phyloP scores from a whole-genome alignment of 2,888 invertebrate species.

The Conomelus anceps region DNA sequence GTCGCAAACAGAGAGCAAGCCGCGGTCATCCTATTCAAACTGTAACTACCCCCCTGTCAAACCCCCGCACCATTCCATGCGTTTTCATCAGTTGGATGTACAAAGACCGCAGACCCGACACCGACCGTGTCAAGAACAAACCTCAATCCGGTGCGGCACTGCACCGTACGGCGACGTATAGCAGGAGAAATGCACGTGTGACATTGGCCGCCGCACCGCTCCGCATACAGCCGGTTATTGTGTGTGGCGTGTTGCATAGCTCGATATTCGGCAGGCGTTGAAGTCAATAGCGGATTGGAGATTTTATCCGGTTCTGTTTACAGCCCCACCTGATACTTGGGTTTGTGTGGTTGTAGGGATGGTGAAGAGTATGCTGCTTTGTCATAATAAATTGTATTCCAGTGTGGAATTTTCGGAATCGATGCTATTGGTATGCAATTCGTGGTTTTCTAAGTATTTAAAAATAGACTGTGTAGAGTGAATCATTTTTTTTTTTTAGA shows the following conservation, averaged over 20 bases:
- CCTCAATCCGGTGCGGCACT: neutral
- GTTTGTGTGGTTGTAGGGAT: neutral
- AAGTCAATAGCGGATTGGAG: neutral
- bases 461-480: neutral
- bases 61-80: neutral
- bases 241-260: neutral
- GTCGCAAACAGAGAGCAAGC: neutral
- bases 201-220: neutral
- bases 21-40: neutral
- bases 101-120: neutral
- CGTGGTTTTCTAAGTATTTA: too few species aligned
- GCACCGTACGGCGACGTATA: neutral
- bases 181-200: neutral
- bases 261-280: neutral
- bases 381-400: neutral
- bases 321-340: neutral
- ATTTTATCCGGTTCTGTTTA: too few species aligned
- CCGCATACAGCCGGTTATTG: neutral
- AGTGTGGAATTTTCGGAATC: neutral
- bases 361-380: neutral
- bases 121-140: neutral
- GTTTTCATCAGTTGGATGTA: neutral
- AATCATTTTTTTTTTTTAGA: too few species aligned
- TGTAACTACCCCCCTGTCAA: neutral
- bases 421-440: neutral